Evolutionary conservation across 2,888 invertebrate species (phyloP), one percentile per base, ranked within the genome.

Genomic region (Charanyca ferruginea): DNA sequence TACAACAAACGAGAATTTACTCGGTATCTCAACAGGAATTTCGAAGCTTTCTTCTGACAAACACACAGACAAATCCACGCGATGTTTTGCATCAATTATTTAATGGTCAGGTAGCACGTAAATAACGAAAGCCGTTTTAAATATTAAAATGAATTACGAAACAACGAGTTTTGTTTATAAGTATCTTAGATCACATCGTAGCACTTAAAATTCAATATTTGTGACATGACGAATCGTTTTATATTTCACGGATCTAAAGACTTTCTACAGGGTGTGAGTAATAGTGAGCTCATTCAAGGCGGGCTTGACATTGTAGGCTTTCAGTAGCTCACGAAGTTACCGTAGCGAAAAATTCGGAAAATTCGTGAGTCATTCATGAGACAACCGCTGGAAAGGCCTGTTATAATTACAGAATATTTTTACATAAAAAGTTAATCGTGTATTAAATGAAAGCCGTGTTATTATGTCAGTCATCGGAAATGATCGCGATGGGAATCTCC

Each of bases 341-440:
- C 45, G 66, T 69, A 66, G 80, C 78, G 78, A 77, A 84, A 94
- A 95, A 93, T 94, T 93, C 89, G 94, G 94, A 85, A 95, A 95
- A 92, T 89, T 91, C 92, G 80, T 95, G 95, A 95, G 83, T 95
- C 95, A 95, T 73, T 81, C 79, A 79, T 87, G 86, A 90, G 83
- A 88, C 90, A 83, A 88, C 73, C 85, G 78, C 87, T 89, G 92
- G 93, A 93, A 94, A 94, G 93, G 91, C 91, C 93, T 89, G 86
- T 38, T 83, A 85, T 88, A 88, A 90, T 91, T 88, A 87, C 80
- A 88, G 83, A 85, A 83, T 71, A 86, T 87, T 86, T 88, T 83
- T 81, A 79, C 83, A 83, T 81, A 89, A 91, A 91, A 89, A 77
- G 25, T 48, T 78, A 85, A 70, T 83, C 74, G 48, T 55, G 65